These are phyloP conservation scores for Atlantisia rogersi DNA, from an alignment of 2,113 vertebrate genomes.

Conservation along the genomic window DNA sequence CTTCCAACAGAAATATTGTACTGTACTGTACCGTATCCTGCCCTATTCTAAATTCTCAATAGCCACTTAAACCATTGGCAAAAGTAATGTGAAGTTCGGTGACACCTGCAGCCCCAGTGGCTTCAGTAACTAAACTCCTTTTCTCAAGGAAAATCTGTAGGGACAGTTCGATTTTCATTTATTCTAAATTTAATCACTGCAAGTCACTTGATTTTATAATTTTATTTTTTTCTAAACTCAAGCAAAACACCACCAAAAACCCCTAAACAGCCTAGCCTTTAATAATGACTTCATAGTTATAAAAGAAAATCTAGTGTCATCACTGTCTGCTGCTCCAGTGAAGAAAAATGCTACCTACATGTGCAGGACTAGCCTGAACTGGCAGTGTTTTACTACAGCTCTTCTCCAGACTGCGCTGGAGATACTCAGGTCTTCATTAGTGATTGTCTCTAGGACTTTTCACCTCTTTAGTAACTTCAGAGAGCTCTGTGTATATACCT, in stretches of 20 bases:
- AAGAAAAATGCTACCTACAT: neutral
- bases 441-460: neutral
- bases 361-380: neutral
- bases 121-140: neutral
- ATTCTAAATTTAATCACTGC: neutral
- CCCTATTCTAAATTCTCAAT: neutral
- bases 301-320: neutral
- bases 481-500: neutral
- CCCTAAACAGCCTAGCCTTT: neutral
- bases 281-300: neutral
- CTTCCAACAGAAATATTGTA: too few relatives aligned
- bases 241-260: neutral
- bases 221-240: neutral
- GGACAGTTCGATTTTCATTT: neutral
- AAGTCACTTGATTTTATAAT: neutral
- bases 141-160: neutral
- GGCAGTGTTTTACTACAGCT: neutral
- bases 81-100: neutral
- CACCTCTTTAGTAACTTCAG: neutral
- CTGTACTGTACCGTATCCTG: too few relatives aligned
- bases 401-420: neutral
- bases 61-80: neutral
- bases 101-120: neutral
- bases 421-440: neutral
- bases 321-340: neutral